Base-by-base conservation (phyloP, 2,113 vertebrate species). In the Cranoglanis bouderius region DNA sequence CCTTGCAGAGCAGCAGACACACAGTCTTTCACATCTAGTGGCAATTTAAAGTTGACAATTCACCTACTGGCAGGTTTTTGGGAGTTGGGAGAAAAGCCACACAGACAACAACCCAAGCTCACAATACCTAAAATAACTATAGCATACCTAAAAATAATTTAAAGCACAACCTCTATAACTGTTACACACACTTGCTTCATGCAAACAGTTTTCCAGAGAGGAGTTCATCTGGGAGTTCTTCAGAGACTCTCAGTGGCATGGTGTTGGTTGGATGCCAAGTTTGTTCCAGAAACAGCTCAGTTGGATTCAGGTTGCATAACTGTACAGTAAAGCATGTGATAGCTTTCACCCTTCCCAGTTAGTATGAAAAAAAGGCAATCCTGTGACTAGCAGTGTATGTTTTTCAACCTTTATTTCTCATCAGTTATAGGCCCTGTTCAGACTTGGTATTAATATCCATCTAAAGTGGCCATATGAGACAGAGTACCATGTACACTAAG, bases 281-380 rank as follows among this genome's bases (percentile, higher is more conserved):
- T 12, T 55, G 46, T 80, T 81, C 32, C 80, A 21, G 13, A 81
- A 81, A 81, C 49, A 81, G 78, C n/a, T 81, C 78, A 81, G 46
- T 21, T 55, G 29, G n/a, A n/a, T 81, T 81, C 16, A 35, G 49
- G 49, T 81, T 81, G 16, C 2, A 8, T 81, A 35, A 81, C 49
- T 81, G 49, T 53, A 81, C 29, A 53, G 29, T 14, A n/a, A 78
- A 51, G 19, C 38, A 12, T 75, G 9, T 43, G 21, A 46, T 21
- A 40, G 38, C 70, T 21, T 77, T 51, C 46, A 78, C 26, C 1
- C 46, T 51, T 78, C 5, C 26, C 0, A 1, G 24, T 51, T 51
- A 51, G 43, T n/a, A 51, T 0, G 1, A 53, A 16, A n/a, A 80
- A 51, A 80, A 46, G 26, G 18, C 49, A 78, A 78, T 26, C 40